These are phyloP conservation scores for Drosophila fuyamai DNA, from an alignment of 1,140 invertebrate genomes.

Conservation along the genomic window DNA sequence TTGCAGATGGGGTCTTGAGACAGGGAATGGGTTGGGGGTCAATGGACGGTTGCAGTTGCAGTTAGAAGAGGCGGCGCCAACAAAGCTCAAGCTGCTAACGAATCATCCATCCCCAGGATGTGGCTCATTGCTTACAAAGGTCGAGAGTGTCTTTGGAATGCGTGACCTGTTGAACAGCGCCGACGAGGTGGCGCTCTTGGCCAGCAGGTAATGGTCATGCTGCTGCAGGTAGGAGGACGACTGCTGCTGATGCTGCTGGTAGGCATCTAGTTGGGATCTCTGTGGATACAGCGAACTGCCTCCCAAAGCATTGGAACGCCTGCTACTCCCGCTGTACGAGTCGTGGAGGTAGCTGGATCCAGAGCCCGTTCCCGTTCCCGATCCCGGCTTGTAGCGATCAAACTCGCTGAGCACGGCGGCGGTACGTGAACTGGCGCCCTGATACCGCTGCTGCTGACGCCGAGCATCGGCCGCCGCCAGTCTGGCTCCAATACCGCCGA, in stretches of 20 bases:
- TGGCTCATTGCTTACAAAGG: slow-evolving; percentile 81
- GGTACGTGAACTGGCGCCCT: slow-evolving; percentile 72
- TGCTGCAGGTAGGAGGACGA: slow-evolving; percentile 70
- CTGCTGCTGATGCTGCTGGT: slow-evolving; percentile 59
- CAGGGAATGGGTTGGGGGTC: not conserved
- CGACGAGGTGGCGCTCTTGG: slow-evolving; percentile 81
- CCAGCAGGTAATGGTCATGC: slow-evolving; percentile 73
- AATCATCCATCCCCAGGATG: slow-evolving; percentile 9
- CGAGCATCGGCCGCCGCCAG: slow-evolving; percentile 70
- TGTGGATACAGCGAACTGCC: slow-evolving; percentile 61
- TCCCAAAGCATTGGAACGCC: slow-evolving; percentile 51
- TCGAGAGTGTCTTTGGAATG: slow-evolving; percentile 85
- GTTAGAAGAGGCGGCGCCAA: slow-evolving; percentile 39
- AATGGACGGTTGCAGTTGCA: slow-evolving; percentile 29
- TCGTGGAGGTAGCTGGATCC: slow-evolving; percentile 69
- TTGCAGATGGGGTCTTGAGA: slow-evolving; percentile 4
- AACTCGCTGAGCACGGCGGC: slow-evolving; percentile 78
- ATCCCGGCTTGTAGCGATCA: slow-evolving; percentile 60
- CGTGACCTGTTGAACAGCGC: slow-evolving; percentile 84
- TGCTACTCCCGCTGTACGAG: slow-evolving; percentile 53
- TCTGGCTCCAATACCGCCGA: slow-evolving; percentile 79
- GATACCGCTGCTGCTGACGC: slow-evolving; percentile 69
- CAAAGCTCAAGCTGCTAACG: slow-evolving; percentile 57
- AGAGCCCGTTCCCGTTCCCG: slow-evolving; percentile 24
- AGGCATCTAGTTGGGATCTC: slow-evolving; percentile 58